Percentiles rank a stretch among this genome's conserved stretches.
Evolutionary conservation across 2,113 vertebrate species (phyloP).

Genomic region (Ciconia maguari): DNA sequence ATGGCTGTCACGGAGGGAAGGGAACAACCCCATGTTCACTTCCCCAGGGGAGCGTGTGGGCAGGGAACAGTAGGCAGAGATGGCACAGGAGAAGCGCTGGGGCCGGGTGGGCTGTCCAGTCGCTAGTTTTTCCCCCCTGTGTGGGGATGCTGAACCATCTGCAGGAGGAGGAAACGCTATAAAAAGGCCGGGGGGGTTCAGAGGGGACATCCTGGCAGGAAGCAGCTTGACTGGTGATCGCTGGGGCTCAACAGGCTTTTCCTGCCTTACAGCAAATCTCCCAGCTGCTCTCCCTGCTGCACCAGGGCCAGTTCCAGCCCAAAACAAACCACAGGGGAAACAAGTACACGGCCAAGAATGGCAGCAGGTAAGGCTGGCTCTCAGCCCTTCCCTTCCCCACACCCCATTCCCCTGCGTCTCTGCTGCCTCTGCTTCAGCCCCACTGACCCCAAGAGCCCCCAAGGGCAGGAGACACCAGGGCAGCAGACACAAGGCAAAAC

Average conservation of each 20-base stretch:
- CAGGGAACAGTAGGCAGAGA: neutral
- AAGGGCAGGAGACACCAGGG: neutral
- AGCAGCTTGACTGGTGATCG: constrained; percentile 69
- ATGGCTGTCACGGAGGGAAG: neutral
- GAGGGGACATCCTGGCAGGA: constrained; percentile 77
- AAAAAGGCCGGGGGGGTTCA: constrained; percentile 57
- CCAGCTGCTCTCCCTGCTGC: constrained; percentile 94
- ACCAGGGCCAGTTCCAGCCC: constrained; percentile 88
- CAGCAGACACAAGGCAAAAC: neutral
- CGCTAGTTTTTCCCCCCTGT: neutral
- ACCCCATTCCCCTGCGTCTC: rapidly evolving
- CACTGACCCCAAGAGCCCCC: neutral
- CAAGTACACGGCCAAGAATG: constrained; percentile 82
- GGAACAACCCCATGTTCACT: neutral
- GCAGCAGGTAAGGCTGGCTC: constrained; percentile 73
- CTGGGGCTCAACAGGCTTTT: constrained; percentile 72
- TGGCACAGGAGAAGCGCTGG: neutral
- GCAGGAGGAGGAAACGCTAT: constrained; percentile 74
- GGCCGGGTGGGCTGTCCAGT: neutral
- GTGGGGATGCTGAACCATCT: constrained; percentile 60
- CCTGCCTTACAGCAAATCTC: constrained; percentile 89
- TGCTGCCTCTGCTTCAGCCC: neutral
- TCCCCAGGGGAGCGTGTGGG: neutral
- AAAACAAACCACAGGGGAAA: constrained; percentile 89
- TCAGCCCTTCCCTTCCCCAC: neutral